phyloP scores from a whole-genome alignment of 2,888 invertebrate species.

The Chelonus formosanus region DNA sequence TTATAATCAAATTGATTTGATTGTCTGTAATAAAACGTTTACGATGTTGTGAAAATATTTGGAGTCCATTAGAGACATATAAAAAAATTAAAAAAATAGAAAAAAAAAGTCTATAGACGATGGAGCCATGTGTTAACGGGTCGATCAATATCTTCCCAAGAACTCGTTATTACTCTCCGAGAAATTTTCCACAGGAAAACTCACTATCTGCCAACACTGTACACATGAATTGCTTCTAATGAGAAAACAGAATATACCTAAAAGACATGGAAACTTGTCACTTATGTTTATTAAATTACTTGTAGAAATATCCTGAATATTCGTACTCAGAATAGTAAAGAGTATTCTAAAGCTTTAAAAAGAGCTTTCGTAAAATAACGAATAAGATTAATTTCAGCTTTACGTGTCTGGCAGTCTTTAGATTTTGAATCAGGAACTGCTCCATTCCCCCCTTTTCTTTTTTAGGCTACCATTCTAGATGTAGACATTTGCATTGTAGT shows the following conservation, averaged over 20 bases:
- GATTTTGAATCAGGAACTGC: not conserved
- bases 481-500: conserved; percentile 3
- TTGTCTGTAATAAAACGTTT: not conserved
- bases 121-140: conserved; percentile 18
- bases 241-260: not conserved
- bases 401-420: conserved; percentile 23
- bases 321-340: no score
- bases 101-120: not conserved
- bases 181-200: conserved; percentile 15
- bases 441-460: no score
- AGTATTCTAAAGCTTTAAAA: no score
- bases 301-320: no score
- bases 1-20: not conserved
- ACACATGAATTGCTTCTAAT: not conserved
- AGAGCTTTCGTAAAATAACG: no score
- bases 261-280: no score
- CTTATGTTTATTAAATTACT: no score
- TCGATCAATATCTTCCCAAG: conserved; percentile 28
- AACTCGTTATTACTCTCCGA: conserved; percentile 24
- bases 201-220: conserved; percentile 1
- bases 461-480: not conserved
- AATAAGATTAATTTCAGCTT: conserved; percentile 23
- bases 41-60: not conserved
- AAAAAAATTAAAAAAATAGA: conserved; percentile 11
- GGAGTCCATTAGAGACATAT: conserved; percentile 2